Conservation (phyloP, 2,797 vertebrate genomes). For the Picus viridis region DNA sequence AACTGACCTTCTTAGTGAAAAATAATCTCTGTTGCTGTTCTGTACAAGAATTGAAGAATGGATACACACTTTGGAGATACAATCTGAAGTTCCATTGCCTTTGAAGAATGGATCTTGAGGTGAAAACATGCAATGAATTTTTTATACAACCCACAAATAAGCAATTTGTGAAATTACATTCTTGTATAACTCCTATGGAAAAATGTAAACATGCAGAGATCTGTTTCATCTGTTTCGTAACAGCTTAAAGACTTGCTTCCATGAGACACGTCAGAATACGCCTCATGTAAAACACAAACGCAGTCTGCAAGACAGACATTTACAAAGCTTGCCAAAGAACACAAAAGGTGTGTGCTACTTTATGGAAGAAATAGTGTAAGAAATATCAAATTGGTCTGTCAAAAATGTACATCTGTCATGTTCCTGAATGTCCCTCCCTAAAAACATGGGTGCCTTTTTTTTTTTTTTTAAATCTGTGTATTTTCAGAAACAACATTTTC, state of each 20-base stretch:
- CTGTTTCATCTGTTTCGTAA: neutral
- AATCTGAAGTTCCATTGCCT: neutral
- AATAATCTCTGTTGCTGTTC: neutral
- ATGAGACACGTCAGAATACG: neutral
- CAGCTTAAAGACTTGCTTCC: neutral
- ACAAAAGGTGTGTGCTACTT: neutral
- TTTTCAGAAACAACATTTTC: slow-evolving; percentile 56
- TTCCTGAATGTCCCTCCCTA: slow-evolving; percentile 6
- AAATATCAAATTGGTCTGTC: neutral
- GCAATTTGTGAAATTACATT: neutral
- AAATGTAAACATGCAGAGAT: neutral
- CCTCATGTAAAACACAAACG: neutral
- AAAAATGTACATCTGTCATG: neutral
- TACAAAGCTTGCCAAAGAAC: neutral
- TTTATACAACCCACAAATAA: neutral
- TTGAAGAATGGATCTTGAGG: neutral
- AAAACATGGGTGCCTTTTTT: neutral
- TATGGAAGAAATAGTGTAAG: neutral
- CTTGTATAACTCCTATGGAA: slow-evolving; percentile 4
- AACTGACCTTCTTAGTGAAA: neutral
- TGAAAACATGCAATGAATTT: neutral
- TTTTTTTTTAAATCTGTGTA: neutral
- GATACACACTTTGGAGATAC: neutral
- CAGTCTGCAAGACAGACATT: neutral
- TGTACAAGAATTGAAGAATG: neutral